Conservation (phyloP, 2,888 invertebrate species). For the Dolomedes plantarius region DNA sequence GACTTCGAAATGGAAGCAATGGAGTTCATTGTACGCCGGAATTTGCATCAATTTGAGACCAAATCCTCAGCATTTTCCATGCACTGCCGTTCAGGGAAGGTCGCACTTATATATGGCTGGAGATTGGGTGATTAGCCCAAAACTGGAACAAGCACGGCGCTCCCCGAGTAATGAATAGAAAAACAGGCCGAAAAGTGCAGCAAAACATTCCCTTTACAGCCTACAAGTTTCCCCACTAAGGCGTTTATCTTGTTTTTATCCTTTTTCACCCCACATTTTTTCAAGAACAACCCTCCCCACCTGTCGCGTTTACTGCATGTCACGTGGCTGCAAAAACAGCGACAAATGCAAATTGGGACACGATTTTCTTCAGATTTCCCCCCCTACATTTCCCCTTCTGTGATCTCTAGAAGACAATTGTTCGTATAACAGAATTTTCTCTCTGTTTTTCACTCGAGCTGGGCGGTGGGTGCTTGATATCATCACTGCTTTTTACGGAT, state of each 20-base stretch:
- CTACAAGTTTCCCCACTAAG: neutral
- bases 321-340: conserved; percentile 49
- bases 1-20: neutral
- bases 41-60: conserved; percentile 27
- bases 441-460: conserved; percentile 33
- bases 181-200: conserved; percentile 6
- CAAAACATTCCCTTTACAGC: neutral
- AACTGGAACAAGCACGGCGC: conserved; percentile 22
- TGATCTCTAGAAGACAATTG: conserved; percentile 25
- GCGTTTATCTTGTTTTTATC: conserved; percentile 29
- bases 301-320: conserved; percentile 48
- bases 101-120: neutral
- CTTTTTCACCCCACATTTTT: conserved; percentile 18
- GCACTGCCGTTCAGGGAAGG: neutral
- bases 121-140: conserved; percentile 46
- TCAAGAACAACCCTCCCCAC: conserved; percentile 35
- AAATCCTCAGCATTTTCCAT: neutral
- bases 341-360: conserved; percentile 68
- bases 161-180: conserved; percentile 31
- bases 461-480: neutral
- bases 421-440: conserved; percentile 45
- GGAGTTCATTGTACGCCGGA: neutral
- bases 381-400: neutral
- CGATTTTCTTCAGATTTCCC: conserved; percentile 46
- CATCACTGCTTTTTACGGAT: neutral